These are phyloP conservation scores for Chrysaora quinquecirrha DNA, from an alignment of 30 jellyfish, hydroid and myxozoan species.

Conservation along the genomic window DNA sequence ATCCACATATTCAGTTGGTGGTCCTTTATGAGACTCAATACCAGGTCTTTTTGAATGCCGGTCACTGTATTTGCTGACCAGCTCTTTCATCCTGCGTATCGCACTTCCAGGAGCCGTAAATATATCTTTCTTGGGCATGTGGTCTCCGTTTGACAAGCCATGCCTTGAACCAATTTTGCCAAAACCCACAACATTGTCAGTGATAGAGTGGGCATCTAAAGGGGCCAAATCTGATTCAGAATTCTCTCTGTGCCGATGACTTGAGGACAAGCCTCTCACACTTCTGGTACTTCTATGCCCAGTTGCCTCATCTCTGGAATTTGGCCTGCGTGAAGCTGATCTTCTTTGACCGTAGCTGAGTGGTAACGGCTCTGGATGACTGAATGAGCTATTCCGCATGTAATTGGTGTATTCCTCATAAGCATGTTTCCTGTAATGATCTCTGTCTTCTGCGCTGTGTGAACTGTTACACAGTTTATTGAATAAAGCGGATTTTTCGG, in stretches of 20 bases:
- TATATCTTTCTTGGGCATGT: constrained; percentile 31
- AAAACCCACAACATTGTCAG: constrained; percentile 37
- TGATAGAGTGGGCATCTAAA: constrained; percentile 14
- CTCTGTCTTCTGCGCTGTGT: constrained; percentile 15
- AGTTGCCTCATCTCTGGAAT: neutral
- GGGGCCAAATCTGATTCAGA: constrained; percentile 53
- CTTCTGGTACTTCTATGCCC: neutral
- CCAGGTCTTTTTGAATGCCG: constrained; percentile 36
- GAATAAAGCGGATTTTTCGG: constrained; percentile 4
- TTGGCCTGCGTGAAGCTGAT: neutral
- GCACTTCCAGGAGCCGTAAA: constrained; percentile 77
- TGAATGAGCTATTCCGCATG: constrained; percentile 9
- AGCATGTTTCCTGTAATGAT: neutral
- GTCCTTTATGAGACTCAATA: constrained; percentile 11
- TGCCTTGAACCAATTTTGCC: constrained; percentile 6
- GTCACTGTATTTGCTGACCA: constrained; percentile 63
- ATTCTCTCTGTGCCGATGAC: constrained; percentile 12
- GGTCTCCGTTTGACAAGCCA: constrained; percentile 8
- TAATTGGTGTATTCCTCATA: neutral
- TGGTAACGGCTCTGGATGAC: constrained; percentile 52
- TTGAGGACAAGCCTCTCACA: neutral
- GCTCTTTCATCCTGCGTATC: constrained; percentile 63
- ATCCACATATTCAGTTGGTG: constrained; percentile 32
- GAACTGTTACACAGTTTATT: constrained; percentile 9
- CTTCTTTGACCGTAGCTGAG: constrained; percentile 41